Conservation (phyloP, 2,888 invertebrate genomes). For the Cataglyphis rosenhaueri region DNA sequence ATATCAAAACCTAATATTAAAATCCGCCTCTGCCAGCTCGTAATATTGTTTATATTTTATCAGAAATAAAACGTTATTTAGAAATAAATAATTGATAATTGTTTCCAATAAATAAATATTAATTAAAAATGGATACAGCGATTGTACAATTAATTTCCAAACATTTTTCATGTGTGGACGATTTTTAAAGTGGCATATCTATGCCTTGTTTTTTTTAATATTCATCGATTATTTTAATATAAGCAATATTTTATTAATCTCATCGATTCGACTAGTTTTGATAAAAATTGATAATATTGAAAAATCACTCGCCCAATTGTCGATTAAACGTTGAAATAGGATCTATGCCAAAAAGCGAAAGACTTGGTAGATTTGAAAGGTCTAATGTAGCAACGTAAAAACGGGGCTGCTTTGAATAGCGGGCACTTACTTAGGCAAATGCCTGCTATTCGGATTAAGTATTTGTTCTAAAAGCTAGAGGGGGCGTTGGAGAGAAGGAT, state of each 20-base stretch:
- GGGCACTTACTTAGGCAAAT: constrained; percentile 84
- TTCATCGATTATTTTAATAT: background rate
- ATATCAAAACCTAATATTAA: constrained; percentile 55
- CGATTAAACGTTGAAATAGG: constrained; percentile 9
- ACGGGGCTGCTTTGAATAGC: constrained; percentile 80
- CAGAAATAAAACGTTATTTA: background rate
- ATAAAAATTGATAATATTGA: background rate
- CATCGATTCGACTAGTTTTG: background rate
- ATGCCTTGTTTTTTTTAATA: background rate
- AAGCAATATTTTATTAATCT: background rate
- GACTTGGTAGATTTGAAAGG: constrained; percentile 58
- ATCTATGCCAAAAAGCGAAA: constrained; percentile 49
- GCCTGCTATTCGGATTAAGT: constrained; percentile 84
- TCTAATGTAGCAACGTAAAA: constrained; percentile 75
- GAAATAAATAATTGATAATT: constrained; percentile 15
- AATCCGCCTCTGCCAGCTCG: background rate
- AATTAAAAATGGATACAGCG: background rate
- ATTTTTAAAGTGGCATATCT: background rate
- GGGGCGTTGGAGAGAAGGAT: constrained; percentile 71
- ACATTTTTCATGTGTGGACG: background rate
- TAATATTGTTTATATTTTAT: constrained; percentile 18
- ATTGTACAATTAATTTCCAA: background rate
- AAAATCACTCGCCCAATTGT: background rate
- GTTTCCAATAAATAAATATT: background rate
- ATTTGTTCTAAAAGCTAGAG: constrained; percentile 84